These are phyloP conservation scores for Apantesis nais DNA, from an alignment of 2,888 invertebrate genomes.

Conservation along the genomic window DNA sequence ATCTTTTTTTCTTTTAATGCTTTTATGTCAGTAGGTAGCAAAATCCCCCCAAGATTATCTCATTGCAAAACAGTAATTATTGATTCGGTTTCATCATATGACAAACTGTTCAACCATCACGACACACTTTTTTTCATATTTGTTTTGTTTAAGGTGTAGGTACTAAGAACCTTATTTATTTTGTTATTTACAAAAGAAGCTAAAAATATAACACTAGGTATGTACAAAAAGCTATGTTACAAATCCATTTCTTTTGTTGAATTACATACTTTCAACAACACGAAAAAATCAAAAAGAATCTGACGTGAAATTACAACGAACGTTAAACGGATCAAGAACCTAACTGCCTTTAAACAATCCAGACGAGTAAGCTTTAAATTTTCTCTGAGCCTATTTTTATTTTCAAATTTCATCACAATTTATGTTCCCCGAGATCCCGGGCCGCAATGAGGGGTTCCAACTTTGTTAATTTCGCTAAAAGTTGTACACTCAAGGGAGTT, in stretches of 20 bases:
- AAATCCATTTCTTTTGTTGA: neutral
- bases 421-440: constrained; percentile 68
- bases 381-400: constrained; percentile 68
- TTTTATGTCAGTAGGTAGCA: too few species aligned
- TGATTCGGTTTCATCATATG: too few species aligned
- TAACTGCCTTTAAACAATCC: constrained; percentile 51
- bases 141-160: too few species aligned
- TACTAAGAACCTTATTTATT: too few species aligned
- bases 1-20: too few species aligned
- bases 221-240: neutral
- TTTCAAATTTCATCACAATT: constrained; percentile 79
- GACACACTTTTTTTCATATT: too few species aligned
- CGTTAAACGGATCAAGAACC: constrained; percentile 36
- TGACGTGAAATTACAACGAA: constrained; percentile 26
- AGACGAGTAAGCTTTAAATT: constrained; percentile 53
- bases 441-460: constrained; percentile 62
- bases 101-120: too few species aligned
- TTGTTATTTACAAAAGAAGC: too few species aligned
- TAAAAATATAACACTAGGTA: neutral
- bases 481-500: constrained; percentile 73
- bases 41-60: too few species aligned
- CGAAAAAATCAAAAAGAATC: constrained; percentile 15
- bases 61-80: too few species aligned
- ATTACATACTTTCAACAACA: constrained; percentile 1
- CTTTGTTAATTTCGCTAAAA: constrained; percentile 82